Conservation (phyloP, 1,140 invertebrate genomes). For the Stratiolaelaps scimitus region DNA sequence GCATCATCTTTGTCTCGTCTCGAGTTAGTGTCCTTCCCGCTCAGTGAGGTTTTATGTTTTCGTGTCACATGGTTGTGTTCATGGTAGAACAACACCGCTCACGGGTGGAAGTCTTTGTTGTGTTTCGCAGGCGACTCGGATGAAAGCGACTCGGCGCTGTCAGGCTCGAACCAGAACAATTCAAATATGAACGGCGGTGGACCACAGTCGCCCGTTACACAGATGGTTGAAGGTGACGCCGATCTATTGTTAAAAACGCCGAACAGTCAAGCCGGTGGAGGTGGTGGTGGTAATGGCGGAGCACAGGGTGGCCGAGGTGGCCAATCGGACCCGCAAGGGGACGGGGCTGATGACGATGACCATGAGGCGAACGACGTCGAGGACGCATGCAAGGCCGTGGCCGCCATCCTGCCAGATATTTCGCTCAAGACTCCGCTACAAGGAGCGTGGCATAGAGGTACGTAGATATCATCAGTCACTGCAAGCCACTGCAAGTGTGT, state of each 20-base stretch:
- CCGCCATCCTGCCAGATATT: constrained; percentile 15
- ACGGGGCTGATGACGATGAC: no score
- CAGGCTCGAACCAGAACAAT: constrained; percentile 20
- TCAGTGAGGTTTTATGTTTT: no score
- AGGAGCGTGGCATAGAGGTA: not conserved
- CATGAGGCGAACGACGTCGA: not conserved
- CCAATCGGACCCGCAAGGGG: no score
- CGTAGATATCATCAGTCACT: no score
- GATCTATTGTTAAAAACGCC: constrained; percentile 22
- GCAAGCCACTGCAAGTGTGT: no score
- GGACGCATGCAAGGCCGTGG: constrained; percentile 23
- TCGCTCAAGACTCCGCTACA: constrained; percentile 14
- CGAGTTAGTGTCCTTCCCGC: no score
- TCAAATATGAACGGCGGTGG: constrained; percentile 8
- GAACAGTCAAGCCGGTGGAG: not conserved
- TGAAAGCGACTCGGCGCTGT: constrained; percentile 17
- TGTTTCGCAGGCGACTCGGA: constrained; percentile 1
- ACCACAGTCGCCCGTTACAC: constrained; percentile 10
- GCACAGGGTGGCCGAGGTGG: no score
- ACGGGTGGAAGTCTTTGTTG: no score
- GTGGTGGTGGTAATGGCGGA: no score
- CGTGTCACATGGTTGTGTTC: no score
- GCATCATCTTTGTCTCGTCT: no score
- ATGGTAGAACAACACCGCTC: no score
- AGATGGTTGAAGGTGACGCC: constrained; percentile 21